These are phyloP conservation scores for Hipposideros armiger DNA, from an alignment of 2,113 vertebrate genomes.

Conservation along the genomic window DNA sequence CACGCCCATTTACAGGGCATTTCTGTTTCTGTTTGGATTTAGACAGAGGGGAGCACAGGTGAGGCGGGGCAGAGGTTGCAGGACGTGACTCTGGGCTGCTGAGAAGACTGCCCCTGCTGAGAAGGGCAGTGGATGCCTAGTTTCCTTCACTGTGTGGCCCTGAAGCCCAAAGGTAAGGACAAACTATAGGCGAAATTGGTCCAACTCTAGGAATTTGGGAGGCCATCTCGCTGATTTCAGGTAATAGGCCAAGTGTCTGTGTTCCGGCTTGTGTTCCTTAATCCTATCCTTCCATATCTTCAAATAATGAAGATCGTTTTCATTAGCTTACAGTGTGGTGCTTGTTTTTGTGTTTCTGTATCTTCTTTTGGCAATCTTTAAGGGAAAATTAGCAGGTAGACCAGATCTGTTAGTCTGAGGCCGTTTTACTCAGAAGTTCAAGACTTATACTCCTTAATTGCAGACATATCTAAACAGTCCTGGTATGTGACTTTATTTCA, in stretches of 20 bases:
- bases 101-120: neutral
- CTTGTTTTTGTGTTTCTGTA: neutral
- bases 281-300: neutral
- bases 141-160: neutral
- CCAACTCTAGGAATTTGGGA: neutral
- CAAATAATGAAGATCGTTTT: neutral
- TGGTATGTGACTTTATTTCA: constrained; percentile 14
- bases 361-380: neutral
- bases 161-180: neutral
- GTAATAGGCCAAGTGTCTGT: neutral
- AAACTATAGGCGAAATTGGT: neutral
- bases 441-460: neutral
- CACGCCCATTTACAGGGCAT: neutral
- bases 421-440: neutral
- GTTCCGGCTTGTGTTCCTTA: neutral
- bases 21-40: neutral
- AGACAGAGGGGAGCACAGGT: neutral
- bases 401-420: neutral
- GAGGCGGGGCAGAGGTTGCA: neutral
- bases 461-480: neutral
- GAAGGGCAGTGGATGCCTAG: neutral
- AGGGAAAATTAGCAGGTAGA: neutral
- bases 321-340: neutral
- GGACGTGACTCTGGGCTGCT: neutral
- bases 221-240: neutral